Conservation (phyloP, 1,140 invertebrate genomes). For the Melipona quadrifasciata region DNA sequence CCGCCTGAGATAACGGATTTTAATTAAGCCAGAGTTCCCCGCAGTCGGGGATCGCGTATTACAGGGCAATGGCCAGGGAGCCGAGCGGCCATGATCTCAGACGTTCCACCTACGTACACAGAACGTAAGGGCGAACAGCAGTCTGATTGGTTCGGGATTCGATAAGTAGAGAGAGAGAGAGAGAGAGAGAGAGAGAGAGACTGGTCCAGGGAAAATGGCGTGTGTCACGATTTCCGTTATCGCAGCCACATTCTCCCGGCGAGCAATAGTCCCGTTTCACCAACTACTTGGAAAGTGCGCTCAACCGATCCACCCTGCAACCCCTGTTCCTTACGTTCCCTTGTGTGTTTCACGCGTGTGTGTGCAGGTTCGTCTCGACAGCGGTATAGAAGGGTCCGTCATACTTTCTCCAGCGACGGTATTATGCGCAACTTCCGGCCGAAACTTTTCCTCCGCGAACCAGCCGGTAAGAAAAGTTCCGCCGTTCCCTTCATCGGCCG, state of each 20-base stretch:
- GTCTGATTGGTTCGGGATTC: slow-evolving; percentile 43
- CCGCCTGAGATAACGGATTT: slow-evolving; percentile 20
- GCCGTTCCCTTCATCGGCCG: slow-evolving; percentile 30
- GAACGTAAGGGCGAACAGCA: slow-evolving; percentile 6
- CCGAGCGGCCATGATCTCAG: not conserved
- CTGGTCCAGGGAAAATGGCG: slow-evolving; percentile 48
- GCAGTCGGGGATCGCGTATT: not conserved
- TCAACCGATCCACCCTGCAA: slow-evolving; percentile 34
- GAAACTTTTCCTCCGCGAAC: slow-evolving; percentile 48
- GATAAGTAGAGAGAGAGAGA: slow-evolving; percentile 49
- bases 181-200: slow-evolving; percentile 5
- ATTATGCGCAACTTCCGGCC: slow-evolving; percentile 61
- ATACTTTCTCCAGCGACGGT: no score
- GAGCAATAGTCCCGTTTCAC: slow-evolving; percentile 49
- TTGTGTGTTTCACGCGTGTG: not conserved
- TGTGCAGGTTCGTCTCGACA: not conserved
- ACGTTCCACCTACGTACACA: slow-evolving; percentile 15
- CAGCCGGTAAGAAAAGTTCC: slow-evolving; percentile 50
- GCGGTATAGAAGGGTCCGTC: no score
- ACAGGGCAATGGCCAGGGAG: not conserved
- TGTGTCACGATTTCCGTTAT: slow-evolving; percentile 63
- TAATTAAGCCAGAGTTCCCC: slow-evolving; percentile 32
- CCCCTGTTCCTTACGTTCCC: not conserved
- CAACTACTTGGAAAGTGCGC: slow-evolving; percentile 62
- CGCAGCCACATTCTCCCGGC: slow-evolving; percentile 40